Conservation (phyloP, 2,113 vertebrate genomes). For the Prionailurus bengalensis region DNA sequence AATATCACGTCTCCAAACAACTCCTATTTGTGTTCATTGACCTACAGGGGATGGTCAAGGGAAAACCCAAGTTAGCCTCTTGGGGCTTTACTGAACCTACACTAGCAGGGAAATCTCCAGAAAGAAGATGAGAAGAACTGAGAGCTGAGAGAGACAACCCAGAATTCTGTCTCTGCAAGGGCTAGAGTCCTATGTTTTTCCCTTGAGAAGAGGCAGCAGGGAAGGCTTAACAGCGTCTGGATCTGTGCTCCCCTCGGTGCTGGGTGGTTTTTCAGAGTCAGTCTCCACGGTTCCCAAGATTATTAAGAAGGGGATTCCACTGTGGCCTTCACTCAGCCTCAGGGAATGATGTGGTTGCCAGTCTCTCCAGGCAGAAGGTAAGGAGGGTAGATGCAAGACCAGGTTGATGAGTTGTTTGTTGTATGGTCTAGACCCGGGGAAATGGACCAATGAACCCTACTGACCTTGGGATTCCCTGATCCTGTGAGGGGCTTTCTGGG, state of each 20-base stretch:
- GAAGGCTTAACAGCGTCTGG: fast-evolving
- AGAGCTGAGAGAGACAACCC: not conserved
- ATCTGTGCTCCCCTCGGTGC: not conserved
- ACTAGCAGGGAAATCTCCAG: not conserved
- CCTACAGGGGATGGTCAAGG: conserved; percentile 43
- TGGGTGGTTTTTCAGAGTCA: not conserved
- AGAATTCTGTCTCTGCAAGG: not conserved
- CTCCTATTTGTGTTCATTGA: conserved; percentile 21
- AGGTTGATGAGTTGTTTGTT: not conserved
- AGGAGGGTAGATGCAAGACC: not conserved
- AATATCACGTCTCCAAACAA: conserved; percentile 13
- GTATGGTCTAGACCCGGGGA: not conserved
- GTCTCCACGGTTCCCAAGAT: not conserved
- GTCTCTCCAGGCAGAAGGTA: not conserved
- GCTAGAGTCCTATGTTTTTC: not conserved
- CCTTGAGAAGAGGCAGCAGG: not conserved
- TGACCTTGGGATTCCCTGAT: not conserved
- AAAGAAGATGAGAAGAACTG: conserved; percentile 2
- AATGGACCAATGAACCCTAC: not conserved
- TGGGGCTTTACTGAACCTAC: not conserved
- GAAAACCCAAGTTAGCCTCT: conserved; percentile 15
- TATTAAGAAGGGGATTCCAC: not conserved
- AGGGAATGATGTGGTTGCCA: not conserved
- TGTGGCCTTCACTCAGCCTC: not conserved
- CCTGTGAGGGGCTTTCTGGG: not conserved